phyloP scores from a whole-genome alignment of 2,888 invertebrate genomes.

The Aphidius colemani region DNA sequence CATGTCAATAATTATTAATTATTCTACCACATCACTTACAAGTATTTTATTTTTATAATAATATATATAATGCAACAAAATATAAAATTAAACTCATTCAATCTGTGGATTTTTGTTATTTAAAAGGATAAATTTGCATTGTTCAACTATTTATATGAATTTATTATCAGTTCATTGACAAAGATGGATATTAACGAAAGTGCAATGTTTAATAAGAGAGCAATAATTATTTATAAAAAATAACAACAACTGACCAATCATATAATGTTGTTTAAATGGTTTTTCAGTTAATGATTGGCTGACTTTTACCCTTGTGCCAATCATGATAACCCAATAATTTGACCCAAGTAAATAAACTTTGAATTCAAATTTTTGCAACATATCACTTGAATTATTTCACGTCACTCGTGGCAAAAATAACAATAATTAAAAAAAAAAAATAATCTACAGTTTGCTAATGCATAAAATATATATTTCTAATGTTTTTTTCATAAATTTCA shows the following conservation, averaged over 20 bases:
- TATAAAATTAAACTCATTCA: no score
- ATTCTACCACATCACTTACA: neutral
- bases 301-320: conserved; percentile 3
- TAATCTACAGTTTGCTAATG: no score
- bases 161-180: conserved; percentile 38
- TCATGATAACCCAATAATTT: conserved; percentile 25
- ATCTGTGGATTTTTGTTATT: neutral
- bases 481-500: no score
- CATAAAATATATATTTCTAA: no score
- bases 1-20: neutral
- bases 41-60: neutral
- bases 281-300: conserved; percentile 11
- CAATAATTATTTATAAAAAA: conserved; percentile 3
- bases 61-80: no score
- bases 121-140: conserved; percentile 41
- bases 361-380: conserved; percentile 15
- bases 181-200: conserved; percentile 1
- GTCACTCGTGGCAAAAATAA: neutral
- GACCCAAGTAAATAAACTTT: conserved; percentile 26
- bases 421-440: neutral
- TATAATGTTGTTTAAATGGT: conserved; percentile 17
- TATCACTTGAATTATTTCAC: neutral
- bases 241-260: conserved; percentile 23
- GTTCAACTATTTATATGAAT: conserved; percentile 47
- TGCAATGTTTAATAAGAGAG: conserved; percentile 10